Evolutionary conservation across 1,140 invertebrate species (phyloP), one percentile per base, ranked within the genome.

Genomic region (Phenacoccus solenopsis): DNA sequence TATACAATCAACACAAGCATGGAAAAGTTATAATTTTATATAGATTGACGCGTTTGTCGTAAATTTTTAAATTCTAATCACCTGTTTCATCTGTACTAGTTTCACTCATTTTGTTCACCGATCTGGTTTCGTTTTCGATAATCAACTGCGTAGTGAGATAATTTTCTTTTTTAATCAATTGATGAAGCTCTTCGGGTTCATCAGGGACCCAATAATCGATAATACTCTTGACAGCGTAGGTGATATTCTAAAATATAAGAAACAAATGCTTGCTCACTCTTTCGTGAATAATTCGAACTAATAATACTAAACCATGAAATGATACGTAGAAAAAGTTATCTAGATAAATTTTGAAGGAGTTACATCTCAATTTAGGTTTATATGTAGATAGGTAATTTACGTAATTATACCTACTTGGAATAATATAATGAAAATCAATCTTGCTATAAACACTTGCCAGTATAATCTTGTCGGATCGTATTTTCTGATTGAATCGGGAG

Each of bases 71-170:
- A 7, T 13, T 7, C 30, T 7, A 7, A 32, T 7, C n/a, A n/a
- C n/a, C n/a, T n/a, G n/a, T n/a, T n/a, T n/a, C n/a, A n/a, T n/a
- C n/a, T n/a, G n/a, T n/a, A n/a, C n/a, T n/a, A n/a, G n/a, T n/a
- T n/a, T n/a, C n/a, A n/a, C n/a, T n/a, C n/a, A n/a, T n/a, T n/a
- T n/a, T n/a, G n/a, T n/a, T n/a, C n/a, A 9, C 85, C 68, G 85
- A 75, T 69, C 84, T 76, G 2, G 88, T 81, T 78, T 93, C 90
- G 74, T 89, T 87, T 73, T 87, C 86, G 72, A 95, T 90, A 71
- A 95, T 92, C 74, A 94, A 88, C 78, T 93, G 90, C 80, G 93
- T 94, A 70, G 91, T 94, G 70, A 95, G 83, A 79, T 91, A 93
- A 5, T 87, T 86, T 80, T 95, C 93, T 72, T 90, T 83, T 28